phyloP scores from a whole-genome alignment of 2,888 invertebrate species.

The Girardia tigrina region DNA sequence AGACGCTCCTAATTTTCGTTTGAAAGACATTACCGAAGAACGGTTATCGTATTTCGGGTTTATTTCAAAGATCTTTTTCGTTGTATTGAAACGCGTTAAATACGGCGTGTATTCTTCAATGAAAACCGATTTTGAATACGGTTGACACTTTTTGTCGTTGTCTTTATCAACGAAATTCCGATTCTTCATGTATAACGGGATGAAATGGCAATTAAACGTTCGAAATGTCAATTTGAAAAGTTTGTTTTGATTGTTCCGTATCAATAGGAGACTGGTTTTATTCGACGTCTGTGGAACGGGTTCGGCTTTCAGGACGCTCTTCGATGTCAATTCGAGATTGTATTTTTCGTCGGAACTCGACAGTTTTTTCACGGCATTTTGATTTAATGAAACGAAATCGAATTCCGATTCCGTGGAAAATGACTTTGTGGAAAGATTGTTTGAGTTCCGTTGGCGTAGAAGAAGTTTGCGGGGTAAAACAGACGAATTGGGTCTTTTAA shows the following conservation, averaged over 20 bases:
- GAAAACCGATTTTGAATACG: not conserved
- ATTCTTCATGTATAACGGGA: not conserved
- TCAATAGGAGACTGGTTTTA: not conserved
- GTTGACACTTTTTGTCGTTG: not conserved
- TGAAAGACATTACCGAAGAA: not conserved
- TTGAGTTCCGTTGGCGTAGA: too few relatives aligned
- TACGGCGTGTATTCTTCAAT: not conserved
- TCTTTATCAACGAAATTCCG: not conserved
- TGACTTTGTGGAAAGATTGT: too few relatives aligned
- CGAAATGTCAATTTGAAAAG: not conserved
- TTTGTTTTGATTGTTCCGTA: not conserved
- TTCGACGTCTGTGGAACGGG: not conserved
- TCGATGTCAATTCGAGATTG: too few relatives aligned
- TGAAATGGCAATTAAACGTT: not conserved
- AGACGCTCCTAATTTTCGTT: not conserved
- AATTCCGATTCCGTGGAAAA: too few relatives aligned
- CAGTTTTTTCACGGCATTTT: too few relatives aligned
- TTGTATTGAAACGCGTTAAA: not conserved
- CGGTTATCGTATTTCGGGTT: not conserved
- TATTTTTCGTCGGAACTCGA: too few relatives aligned
- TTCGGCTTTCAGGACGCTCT: too few relatives aligned
- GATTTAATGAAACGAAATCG: too few relatives aligned
- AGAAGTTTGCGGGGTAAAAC: too few relatives aligned
- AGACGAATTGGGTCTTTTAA: too few relatives aligned
- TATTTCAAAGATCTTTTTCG: not conserved